phyloP scores from a whole-genome alignment of 2,888 invertebrate genomes.

The Mechanitis mazaeus region DNA sequence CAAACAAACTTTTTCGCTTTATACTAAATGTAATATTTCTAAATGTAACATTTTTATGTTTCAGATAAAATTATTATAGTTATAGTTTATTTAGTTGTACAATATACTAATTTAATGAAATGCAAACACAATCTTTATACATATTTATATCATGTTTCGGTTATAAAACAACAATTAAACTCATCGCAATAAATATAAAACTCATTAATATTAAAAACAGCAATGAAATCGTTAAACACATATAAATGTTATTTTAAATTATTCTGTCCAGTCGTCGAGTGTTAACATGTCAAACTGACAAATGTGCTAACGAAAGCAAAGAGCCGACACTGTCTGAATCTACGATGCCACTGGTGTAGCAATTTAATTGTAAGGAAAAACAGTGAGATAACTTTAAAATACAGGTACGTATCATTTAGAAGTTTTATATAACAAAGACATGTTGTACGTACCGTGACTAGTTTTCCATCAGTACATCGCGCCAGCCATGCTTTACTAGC shows the following conservation, averaged over 20 bases:
- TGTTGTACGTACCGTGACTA: no score
- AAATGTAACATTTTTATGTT: no score
- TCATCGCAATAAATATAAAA: conserved; percentile 14
- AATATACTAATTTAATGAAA: background rate
- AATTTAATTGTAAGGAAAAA: conserved; percentile 5
- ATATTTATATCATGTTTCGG: no score
- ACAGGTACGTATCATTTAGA: background rate
- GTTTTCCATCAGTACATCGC: no score
- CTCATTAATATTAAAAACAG: conserved; percentile 19
- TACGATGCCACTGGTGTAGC: conserved; percentile 28
- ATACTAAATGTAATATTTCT: no score
- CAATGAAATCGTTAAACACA: conserved; percentile 17
- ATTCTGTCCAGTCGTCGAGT: conserved; percentile 25
- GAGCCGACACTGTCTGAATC: conserved; percentile 39
- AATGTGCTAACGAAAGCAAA: conserved; percentile 38
- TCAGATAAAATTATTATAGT: no score
- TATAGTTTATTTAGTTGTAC: no score
- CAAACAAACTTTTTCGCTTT: no score
- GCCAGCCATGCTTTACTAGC: no score
- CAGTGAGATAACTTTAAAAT: no score
- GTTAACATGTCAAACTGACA: conserved; percentile 41
- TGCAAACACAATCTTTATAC: no score
- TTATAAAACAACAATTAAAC: conserved; percentile 13
- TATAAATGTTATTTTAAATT: conserved; percentile 22
- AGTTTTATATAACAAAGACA: no score